These are phyloP conservation scores for Muricea muricata DNA, from an alignment of 92 coral and sea anemone genomes.

Conservation along the genomic window DNA sequence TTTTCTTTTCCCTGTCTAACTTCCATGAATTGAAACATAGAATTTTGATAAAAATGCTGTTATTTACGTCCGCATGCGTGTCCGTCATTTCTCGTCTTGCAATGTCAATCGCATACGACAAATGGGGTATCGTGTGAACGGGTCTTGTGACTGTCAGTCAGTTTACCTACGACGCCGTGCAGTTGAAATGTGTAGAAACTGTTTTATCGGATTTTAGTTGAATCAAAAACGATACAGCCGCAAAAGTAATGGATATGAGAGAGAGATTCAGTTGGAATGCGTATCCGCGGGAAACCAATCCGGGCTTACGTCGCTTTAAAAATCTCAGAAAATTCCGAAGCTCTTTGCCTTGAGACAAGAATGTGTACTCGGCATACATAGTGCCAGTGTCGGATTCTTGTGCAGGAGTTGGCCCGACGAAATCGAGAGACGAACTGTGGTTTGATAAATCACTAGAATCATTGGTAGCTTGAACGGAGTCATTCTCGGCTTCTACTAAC, in stretches of 20 bases:
- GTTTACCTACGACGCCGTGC: not conserved
- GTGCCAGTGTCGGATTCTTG: not conserved
- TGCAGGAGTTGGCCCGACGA: not conserved
- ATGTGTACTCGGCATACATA: not conserved
- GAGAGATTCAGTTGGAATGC: constrained; percentile 14
- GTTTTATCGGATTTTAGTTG: not conserved
- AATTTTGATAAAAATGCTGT: too few relatives aligned
- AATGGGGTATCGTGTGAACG: not conserved
- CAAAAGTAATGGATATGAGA: not conserved
- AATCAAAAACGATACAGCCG: not conserved
- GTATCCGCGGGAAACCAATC: constrained; percentile 20
- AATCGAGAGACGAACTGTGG: not conserved
- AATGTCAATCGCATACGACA: too few relatives aligned
- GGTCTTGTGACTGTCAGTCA: not conserved
- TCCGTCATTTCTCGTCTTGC: too few relatives aligned
- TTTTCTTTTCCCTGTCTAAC: too few relatives aligned
- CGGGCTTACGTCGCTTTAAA: constrained; percentile 13
- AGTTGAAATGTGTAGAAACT: not conserved
- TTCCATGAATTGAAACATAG: too few relatives aligned
- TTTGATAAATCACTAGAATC: not conserved
- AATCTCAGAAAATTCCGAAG: constrained; percentile 2
- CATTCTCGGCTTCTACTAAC: not conserved
- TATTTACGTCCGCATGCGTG: too few relatives aligned
- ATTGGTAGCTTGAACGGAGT: too few relatives aligned
- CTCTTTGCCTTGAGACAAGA: constrained; percentile 16